phyloP scores from a whole-genome alignment of 2,113 vertebrate genomes.

The Callorhinus ursinus region DNA sequence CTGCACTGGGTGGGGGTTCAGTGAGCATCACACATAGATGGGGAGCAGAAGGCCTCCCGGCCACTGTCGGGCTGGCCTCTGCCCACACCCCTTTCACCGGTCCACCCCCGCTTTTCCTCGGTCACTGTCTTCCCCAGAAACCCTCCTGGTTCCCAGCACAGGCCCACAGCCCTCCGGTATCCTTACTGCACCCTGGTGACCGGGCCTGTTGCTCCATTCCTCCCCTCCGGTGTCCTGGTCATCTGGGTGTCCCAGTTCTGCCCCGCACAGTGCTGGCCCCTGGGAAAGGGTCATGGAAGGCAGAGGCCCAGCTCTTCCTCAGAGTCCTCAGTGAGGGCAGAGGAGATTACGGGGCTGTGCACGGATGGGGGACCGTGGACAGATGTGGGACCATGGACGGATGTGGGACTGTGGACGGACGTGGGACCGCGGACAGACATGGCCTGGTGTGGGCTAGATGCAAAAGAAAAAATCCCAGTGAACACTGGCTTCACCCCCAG shows the following conservation, averaged over 20 bases:
- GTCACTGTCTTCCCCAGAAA: not conserved
- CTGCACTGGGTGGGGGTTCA: accelerated
- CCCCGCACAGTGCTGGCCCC: not conserved
- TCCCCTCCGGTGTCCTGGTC: not conserved
- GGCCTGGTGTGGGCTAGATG: too few species aligned
- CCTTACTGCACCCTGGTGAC: not conserved
- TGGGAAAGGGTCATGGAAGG: accelerated
- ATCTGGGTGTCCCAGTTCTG: not conserved
- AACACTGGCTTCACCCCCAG: not conserved
- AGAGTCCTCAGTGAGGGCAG: not conserved
- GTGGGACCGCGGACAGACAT: too few species aligned
- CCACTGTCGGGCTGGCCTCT: accelerated
- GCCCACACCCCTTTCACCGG: not conserved
- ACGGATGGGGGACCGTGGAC: accelerated
- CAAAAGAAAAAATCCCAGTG: accelerated
- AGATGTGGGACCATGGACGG: accelerated
- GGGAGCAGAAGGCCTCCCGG: not conserved
- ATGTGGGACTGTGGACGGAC: accelerated
- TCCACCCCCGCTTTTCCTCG: not conserved
- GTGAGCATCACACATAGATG: accelerated
- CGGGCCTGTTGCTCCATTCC: accelerated
- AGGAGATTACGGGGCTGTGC: too few species aligned
- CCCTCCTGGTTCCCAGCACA: too few species aligned
- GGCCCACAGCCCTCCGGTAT: not conserved
- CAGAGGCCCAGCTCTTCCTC: not conserved